These are phyloP conservation scores for Nerophis ophidion DNA, from an alignment of 2,113 vertebrate genomes.

Conservation along the genomic window DNA sequence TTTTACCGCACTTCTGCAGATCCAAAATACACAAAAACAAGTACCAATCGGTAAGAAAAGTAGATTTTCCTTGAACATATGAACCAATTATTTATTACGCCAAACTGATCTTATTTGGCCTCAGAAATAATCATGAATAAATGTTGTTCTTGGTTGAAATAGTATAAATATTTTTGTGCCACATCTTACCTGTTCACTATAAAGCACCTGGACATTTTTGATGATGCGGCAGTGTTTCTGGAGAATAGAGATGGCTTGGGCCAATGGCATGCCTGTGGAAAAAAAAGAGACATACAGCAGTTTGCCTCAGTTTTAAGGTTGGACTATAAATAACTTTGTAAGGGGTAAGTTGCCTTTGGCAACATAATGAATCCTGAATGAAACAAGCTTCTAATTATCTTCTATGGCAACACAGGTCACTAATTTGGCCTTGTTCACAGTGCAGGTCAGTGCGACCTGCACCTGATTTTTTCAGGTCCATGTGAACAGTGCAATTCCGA, in stretches of 20 bases:
- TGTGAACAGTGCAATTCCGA: no score
- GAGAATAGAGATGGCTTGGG: slow-evolving; percentile 96
- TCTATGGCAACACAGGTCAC: background rate
- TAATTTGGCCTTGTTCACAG: background rate
- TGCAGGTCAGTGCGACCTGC: no score
- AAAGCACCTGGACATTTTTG: slow-evolving; percentile 98
- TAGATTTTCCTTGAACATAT: background rate
- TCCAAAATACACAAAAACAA: no score
- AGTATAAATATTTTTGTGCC: background rate
- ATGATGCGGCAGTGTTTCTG: slow-evolving; percentile 98
- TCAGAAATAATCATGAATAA: no score
- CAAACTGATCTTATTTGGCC: no score
- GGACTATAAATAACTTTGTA: background rate
- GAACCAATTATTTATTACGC: background rate
- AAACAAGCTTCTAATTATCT: background rate
- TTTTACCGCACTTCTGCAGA: no score
- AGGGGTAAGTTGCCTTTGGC: background rate
- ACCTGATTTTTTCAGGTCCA: no score
- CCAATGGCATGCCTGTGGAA: slow-evolving; percentile 88
- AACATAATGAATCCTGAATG: background rate
- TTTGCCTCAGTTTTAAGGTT: background rate
- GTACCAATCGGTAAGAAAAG: no score
- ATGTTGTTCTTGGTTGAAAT: background rate
- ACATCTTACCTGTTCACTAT: slow-evolving; percentile 89
- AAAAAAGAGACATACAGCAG: background rate